Evolutionary conservation across 2,113 vertebrate genomes (phyloP), one percentile per base, ranked within the genome.

Genomic region (Fukomys damarensis): DNA sequence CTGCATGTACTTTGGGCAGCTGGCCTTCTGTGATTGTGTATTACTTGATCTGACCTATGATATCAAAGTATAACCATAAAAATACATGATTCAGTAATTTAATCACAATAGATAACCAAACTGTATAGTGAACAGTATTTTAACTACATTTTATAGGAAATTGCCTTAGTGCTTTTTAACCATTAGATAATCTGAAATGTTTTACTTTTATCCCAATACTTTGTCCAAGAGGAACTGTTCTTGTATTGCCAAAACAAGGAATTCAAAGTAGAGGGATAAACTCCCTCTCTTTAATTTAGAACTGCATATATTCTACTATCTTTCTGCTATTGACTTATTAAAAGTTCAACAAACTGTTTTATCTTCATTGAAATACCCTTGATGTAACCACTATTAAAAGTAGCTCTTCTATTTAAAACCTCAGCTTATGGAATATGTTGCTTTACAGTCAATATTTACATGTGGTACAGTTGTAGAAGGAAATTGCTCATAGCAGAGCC

Each of bases 11-110:
- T 70, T 52, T 61, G 14, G 58, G 26, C 20, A 91, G 56, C 46
- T 68, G 79, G 43, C 43, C n/a, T 89, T 91, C 46, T n/a, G 5
- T 83, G 19, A 13, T 85, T 63, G 16, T 43, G 22, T 93, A 32
- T 32, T 79, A 86, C 77, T 93, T 43, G 7, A 79, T 92, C 14
- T 89, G 84, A 68, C 28, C 38, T 91, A 54, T 89, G 68, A 80
- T 74, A 28, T 89, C 63, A 77, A 70, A 92, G 30, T 65, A 6
- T 65, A 92, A n/a, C 9, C 49, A 56, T 77, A 66, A 58, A 88
- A 95, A 88, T 70, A 93, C 93, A 94, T 80, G 13, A 82, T 89
- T 97, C 89, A 66, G 54, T 86, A 89, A 59, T 90, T 65, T 72
- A 86, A 26, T 89, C 32, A 56, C 35, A 52, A 30, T 46, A 88